A percentile compares a stretch with the other conserved stretches of the same genome.
These are phyloP conservation scores for Scarus forsteni DNA, from an alignment of 2,797 vertebrate species.

Conservation along the genomic window DNA sequence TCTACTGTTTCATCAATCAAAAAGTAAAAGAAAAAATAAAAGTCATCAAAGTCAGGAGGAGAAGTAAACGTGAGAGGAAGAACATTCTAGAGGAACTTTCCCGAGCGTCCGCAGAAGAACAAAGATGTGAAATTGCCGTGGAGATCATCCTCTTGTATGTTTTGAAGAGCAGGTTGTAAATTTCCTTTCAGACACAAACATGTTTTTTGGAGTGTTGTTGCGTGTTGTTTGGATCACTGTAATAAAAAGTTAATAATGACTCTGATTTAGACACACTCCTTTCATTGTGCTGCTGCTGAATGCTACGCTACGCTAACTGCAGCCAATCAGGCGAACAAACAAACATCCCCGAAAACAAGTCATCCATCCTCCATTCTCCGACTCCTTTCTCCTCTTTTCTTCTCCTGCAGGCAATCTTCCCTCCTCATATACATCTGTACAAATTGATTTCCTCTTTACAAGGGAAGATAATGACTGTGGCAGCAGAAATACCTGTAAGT, in stretches of 20 bases:
- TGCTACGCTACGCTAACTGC: slow-evolving; percentile 55
- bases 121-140: slow-evolving; percentile 2
- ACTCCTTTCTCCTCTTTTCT: slow-evolving; percentile 66
- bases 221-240: slow-evolving; percentile 62
- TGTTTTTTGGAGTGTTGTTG: slow-evolving; percentile 32
- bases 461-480: slow-evolving; percentile 87
- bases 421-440: slow-evolving; percentile 85
- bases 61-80: neutral
- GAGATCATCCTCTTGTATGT: neutral
- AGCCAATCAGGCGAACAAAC: slow-evolving; percentile 74
- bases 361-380: slow-evolving; percentile 75
- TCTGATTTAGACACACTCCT: slow-evolving; percentile 69
- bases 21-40: no score
- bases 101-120: no score
- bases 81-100: no score
- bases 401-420: slow-evolving; percentile 76
- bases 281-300: slow-evolving; percentile 59
- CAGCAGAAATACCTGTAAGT: slow-evolving; percentile 95
- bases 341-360: slow-evolving; percentile 78
- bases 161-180: slow-evolving; percentile 3
- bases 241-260: slow-evolving; percentile 84
- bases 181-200: slow-evolving; percentile 33
- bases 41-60: no score
- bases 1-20: no score
- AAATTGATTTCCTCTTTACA: slow-evolving; percentile 88